phyloP scores from a whole-genome alignment of 2,797 vertebrate genomes.

The Smutsia gigantea region DNA sequence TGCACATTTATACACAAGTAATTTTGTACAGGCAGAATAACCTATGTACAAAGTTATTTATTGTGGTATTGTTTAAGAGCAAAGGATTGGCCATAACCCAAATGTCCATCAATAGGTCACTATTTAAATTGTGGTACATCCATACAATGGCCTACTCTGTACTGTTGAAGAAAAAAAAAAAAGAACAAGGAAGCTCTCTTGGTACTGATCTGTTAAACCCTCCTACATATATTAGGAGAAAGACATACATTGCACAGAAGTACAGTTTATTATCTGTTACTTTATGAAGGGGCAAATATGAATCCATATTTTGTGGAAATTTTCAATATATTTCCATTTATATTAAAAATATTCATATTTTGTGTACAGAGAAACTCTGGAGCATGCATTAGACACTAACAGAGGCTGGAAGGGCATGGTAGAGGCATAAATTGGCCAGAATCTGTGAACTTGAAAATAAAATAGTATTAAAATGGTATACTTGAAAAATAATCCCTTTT shows the following conservation, averaged over 20 bases:
- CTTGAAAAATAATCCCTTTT: not conserved
- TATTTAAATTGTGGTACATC: slow-evolving; percentile 51
- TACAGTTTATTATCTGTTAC: not conserved
- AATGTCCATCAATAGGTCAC: slow-evolving; percentile 48
- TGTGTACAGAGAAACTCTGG: not conserved
- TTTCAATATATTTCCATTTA: too few relatives aligned
- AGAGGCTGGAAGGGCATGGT: not conserved
- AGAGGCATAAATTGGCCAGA: not conserved
- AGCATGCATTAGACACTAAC: not conserved
- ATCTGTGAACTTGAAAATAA: not conserved
- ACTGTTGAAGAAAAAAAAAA: not conserved
- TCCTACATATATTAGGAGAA: not conserved
- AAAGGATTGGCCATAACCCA: not conserved
- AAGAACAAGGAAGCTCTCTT: not conserved
- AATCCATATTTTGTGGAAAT: not conserved
- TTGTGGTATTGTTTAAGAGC: not conserved
- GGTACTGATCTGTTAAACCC: not conserved
- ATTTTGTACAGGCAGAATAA: not conserved
- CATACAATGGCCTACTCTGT: slow-evolving; percentile 36
- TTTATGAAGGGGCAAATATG: not conserved
- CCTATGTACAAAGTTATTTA: not conserved
- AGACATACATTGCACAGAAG: not conserved
- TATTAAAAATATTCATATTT: not conserved
- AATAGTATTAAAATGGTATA: not conserved
- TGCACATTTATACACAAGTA: not conserved